A percentile compares a stretch with the other conserved stretches of the same genome.
Evolutionary conservation across 53 echinoderm and acorn worm species (phyloP).

Genomic region (Glandiceps talaboti): DNA sequence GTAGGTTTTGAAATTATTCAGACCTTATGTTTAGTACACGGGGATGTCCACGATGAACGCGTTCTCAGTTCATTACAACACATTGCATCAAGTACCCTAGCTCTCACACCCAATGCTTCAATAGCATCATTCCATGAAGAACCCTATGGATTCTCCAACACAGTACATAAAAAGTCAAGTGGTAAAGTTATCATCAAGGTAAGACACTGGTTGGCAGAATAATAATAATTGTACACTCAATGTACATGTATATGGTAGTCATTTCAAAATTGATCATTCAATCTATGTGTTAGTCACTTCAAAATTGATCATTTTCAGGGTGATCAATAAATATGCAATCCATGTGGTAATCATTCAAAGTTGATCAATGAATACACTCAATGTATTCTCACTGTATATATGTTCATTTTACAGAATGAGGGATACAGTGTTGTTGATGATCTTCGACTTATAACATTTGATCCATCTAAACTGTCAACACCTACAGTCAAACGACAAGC

Average conservation of each 20-base stretch:
- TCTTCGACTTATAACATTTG: slow-evolving; percentile 38
- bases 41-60: slow-evolving; percentile 53
- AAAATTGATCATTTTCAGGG: no score
- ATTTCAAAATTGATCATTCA: background rate
- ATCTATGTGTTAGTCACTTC: no score
- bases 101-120: slow-evolving; percentile 34
- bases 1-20: slow-evolving; percentile 49
- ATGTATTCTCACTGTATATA: no score
- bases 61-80: slow-evolving; percentile 39
- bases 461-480: background rate
- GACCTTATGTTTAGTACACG: slow-evolving; percentile 44
- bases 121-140: slow-evolving; percentile 33
- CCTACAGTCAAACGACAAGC: no score
- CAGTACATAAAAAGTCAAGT: slow-evolving; percentile 39
- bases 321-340: no score
- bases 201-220: no score
- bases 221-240: no score
- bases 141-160: slow-evolving; percentile 54
- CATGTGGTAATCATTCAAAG: no score
- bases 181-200: slow-evolving; percentile 80
- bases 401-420: slow-evolving; percentile 46
- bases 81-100: slow-evolving; percentile 38
- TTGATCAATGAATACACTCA: no score
- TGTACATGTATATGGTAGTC: no score
- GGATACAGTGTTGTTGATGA: slow-evolving; percentile 56